Evolutionary conservation across 2,888 invertebrate genomes (phyloP).

Genomic region (Pantelozetes paolii): DNA sequence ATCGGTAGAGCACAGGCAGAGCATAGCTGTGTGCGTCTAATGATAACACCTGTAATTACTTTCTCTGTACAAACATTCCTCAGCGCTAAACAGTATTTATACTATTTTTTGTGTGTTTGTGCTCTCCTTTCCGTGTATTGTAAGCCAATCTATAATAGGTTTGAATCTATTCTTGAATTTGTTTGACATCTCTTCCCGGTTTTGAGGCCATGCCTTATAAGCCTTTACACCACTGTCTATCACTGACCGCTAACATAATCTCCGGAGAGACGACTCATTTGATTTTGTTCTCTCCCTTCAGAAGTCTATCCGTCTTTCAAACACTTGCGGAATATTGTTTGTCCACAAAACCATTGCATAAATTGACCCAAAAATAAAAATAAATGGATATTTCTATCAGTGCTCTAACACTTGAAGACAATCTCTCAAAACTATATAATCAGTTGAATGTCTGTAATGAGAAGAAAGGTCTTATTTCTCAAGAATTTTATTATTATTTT

Average conservation of each 20-base stretch:
- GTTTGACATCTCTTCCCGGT: background rate
- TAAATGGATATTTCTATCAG: background rate
- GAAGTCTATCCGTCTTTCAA: background rate
- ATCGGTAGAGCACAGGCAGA: too few species aligned
- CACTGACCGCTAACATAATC: slow-evolving; percentile 13
- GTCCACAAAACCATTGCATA: slow-evolving; percentile 1
- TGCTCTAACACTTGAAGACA: too few species aligned
- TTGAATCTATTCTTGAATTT: background rate
- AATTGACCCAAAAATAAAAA: slow-evolving; percentile 12
- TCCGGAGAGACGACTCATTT: background rate
- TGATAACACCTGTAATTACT: background rate
- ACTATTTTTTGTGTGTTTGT: background rate
- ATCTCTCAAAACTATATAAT: too few species aligned
- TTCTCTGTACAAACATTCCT: background rate
- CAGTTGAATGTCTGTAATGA: too few species aligned
- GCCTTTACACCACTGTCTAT: background rate
- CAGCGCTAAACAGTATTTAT: background rate
- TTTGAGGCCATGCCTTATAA: background rate
- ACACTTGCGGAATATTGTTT: background rate
- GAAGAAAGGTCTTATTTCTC: too few species aligned
- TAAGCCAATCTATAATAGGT: background rate
- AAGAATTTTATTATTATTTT: too few species aligned
- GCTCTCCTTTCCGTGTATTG: background rate
- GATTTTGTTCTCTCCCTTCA: background rate
- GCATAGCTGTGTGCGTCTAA: background rate